Percentiles rank a stretch among this genome's conserved stretches.
Conservation (phyloP, 2,113 vertebrate species). For the Paramormyrops kingsleyae region DNA sequence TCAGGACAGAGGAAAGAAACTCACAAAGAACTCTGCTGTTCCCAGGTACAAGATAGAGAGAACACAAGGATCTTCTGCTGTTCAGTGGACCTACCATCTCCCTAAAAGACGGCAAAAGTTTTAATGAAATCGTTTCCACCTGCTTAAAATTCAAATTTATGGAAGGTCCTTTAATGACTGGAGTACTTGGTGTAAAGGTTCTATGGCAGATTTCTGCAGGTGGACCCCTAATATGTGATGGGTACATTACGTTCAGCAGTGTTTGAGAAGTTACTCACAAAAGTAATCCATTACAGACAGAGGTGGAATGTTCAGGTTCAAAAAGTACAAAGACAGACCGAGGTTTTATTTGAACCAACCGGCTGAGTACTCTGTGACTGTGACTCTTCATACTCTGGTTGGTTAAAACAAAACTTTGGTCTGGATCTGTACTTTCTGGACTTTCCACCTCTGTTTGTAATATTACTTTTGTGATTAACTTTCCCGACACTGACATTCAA, state of each 20-base stretch:
- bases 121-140: neutral
- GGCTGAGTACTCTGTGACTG: no score
- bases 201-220: neutral
- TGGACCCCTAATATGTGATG: neutral
- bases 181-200: neutral
- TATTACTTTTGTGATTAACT: neutral
- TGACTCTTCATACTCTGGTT: no score
- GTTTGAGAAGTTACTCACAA: no score
- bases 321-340: no score
- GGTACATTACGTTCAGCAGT: neutral
- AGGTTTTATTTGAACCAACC: no score
- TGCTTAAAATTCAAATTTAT: neutral
- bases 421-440: no score
- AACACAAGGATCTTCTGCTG: neutral
- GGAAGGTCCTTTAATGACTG: neutral
- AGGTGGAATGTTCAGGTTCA: no score
- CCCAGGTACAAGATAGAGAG: neutral
- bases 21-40: neutral
- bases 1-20: neutral
- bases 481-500: no score
- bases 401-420: no score
- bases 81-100: neutral
- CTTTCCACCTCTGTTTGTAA: neutral
- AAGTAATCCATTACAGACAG: no score
- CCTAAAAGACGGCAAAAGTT: neutral